Percentiles rank a stretch among this genome's conserved stretches.
Evolutionary conservation across 2,113 vertebrate genomes (phyloP).

Genomic region (Bubo bubo): DNA sequence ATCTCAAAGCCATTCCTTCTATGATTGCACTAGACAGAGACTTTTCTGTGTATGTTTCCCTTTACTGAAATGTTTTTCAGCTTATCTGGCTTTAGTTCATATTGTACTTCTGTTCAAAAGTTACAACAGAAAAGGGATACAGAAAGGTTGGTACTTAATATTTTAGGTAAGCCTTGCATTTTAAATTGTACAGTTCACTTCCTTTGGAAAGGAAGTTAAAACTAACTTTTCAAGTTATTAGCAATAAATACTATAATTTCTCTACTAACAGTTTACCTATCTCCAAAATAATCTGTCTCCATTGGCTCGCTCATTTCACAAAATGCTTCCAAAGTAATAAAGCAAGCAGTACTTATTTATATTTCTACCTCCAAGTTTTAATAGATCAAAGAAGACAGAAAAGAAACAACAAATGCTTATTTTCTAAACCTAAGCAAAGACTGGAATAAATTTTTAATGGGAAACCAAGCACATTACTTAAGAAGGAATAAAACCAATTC

Average conservation of each 20-base stretch:
- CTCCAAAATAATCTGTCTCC: not conserved
- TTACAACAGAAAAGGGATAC: fast-evolving
- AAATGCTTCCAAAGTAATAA: not conserved
- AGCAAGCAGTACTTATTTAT: not conserved
- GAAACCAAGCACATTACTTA: not conserved
- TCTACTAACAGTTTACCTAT: not conserved
- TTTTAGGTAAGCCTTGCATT: not conserved
- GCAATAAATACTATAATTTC: not conserved
- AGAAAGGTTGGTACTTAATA: not conserved
- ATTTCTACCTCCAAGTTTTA: not conserved
- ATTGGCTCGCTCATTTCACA: not conserved
- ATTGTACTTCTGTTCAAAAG: not conserved
- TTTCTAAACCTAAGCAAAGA: not conserved
- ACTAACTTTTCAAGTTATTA: not conserved
- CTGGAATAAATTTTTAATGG: not conserved
- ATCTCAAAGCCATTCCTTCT: not conserved
- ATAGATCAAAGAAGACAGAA: not conserved
- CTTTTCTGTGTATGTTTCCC: not conserved
- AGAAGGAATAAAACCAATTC: not conserved
- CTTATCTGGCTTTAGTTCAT: not conserved
- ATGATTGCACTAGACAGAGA: not conserved
- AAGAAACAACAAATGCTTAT: not conserved
- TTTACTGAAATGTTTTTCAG: not conserved
- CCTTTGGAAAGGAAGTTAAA: not conserved
- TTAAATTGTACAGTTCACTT: not conserved